A percentile compares a stretch with the other conserved stretches of the same genome.
Conservation (phyloP, 2,113 vertebrate species). For the Merops nubicus region DNA sequence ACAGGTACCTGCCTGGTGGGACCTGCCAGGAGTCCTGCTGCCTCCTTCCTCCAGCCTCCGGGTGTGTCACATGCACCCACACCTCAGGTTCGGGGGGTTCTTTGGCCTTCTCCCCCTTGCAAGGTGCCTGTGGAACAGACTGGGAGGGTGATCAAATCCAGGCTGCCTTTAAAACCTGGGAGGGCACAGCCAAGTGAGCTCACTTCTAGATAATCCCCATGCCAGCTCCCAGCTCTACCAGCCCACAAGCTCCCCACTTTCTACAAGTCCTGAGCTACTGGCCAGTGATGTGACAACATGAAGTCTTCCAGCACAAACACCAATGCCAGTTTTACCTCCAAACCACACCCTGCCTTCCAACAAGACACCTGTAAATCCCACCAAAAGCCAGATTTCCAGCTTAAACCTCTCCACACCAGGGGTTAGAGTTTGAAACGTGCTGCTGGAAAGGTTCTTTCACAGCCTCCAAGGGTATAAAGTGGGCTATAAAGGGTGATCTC, state of each 20-base stretch:
- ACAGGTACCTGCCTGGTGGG: not conserved
- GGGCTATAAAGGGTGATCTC: slow-evolving; percentile 13
- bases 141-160: not conserved
- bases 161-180: not conserved
- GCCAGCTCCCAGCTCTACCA: not conserved
- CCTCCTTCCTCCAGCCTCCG: not conserved
- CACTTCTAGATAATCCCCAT: accelerated
- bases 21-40: not conserved
- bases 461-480: not conserved
- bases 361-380: not conserved
- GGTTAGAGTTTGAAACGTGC: accelerated
- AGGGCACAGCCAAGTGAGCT: not conserved
- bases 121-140: accelerated
- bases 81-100: accelerated
- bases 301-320: not conserved
- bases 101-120: not conserved
- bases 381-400: accelerated
- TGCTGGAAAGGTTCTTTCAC: not conserved
- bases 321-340: accelerated
- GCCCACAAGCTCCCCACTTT: not conserved
- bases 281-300: accelerated
- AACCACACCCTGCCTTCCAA: not conserved
- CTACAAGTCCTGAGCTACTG: not conserved
- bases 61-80: accelerated
- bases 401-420: not conserved